Evolutionary conservation across 2,113 vertebrate genomes (phyloP), one percentile per base, ranked within the genome.

Genomic region (Pao palembangensis): DNA sequence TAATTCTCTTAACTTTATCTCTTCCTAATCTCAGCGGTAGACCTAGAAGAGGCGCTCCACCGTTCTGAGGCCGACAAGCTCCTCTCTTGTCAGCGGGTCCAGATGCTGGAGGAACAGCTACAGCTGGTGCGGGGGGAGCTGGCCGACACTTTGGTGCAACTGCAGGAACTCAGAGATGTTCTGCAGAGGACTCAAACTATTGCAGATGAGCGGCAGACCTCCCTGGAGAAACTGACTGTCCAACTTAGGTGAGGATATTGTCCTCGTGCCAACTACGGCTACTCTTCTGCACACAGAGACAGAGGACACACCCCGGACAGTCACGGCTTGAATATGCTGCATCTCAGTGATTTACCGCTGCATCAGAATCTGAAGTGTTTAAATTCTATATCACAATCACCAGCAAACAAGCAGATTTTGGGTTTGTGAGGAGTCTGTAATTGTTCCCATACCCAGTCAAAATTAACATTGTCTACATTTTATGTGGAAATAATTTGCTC

Each of bases 31-130:
- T 69, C 50, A 98, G 96, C 91, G 51, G 75, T 82, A 8, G 87
- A 92, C 58, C 88, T 96, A 62, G 92, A 96, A 82, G 93, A 94
- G 65, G 90, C 91, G 64, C 85, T 97, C 43, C 90, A 92, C 46
- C 82, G 78, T 42, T 91, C 85, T 50, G 92, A 95, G 84, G 85
- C 81, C 25, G 87, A 93, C 69, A 60, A 87, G 47, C 83, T 81
- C 49, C 91, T 88, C 78, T 87, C 85, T 16, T 53, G 84, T 28
- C 89, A 94, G 81, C 88, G 82, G 82, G 81, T 74, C 21, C 86
- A 84, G 71, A 58, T 83, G 17, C 70, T 95, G 15, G 93, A 96
- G 69, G 79, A 65, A 49, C 92, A 94, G 67, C 86, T 96, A 42
- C 88, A 93, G 54, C 79, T 75, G 18, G 87, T 91, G 64, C 85